Base-by-base conservation (phyloP, 2,797 vertebrate genomes). In the Taeniopygia guttata region DNA sequence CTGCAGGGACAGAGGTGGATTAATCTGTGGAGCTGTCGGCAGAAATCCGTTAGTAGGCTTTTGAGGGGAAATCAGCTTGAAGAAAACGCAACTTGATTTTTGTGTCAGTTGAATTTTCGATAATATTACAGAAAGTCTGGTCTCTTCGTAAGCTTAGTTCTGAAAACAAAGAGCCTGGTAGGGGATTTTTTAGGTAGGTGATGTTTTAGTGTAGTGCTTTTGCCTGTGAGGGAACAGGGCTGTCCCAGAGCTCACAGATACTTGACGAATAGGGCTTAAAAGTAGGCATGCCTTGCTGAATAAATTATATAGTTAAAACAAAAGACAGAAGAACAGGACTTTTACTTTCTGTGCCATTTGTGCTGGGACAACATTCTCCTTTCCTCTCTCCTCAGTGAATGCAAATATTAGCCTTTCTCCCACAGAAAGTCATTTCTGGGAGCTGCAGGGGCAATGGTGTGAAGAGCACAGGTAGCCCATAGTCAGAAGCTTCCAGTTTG, bases 1-100 rank as follows among this genome's bases (percentile, higher is more conserved):
- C 27, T 89, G 84, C 74, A 58, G 84, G 89, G 81, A 66, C 74
- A 93, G 92, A 48, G 77, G 62, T 84, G 81, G 88, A 93, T 95
- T 93, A 94, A 92, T 92, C 67, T 56, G 4, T 43, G 66, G 70
- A 69, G 43, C 86, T 87, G 67, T 30, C 23, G 32, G 67, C 67
- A 89, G 68, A 90, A 89, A 82, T 68, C 84, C 5, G 1, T 43
- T 81, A 54, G 69, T 30, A 72, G 74, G 66, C 58, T 94, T 93
- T 86, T 18, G 74, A 63, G 64, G 52, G 49, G 67, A 66, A 55
- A 92, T 82, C 80, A 55, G n/a, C 70, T 62, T 59, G 74, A 38
- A 54, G 75, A 90, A 87, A 67, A n/a, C 59, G 56, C 17, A 43
- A 11, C 52, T 90, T 85, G 60, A 59, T 93, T 93, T 94, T 63